Conservation (phyloP, 2,888 invertebrate genomes). For the Ennomos quercinarius region DNA sequence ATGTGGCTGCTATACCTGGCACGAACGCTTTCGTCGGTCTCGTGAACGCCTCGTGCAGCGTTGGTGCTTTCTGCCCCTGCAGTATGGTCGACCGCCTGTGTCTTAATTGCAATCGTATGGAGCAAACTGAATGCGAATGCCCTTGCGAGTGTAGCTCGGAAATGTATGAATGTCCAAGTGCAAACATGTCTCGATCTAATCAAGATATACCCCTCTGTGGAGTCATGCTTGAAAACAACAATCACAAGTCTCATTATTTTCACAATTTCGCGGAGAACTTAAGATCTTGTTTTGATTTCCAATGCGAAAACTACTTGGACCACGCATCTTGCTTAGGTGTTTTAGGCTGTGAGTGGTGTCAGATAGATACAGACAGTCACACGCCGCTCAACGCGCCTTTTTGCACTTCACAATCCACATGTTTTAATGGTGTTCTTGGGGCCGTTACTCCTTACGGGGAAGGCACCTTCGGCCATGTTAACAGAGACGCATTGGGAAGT, state of each 20-base stretch:
- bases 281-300: constrained; percentile 88
- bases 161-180: constrained; percentile 68
- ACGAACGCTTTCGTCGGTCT: constrained; percentile 96
- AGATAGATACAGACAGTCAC: constrained; percentile 90
- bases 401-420: constrained; percentile 92
- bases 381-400: constrained; percentile 89
- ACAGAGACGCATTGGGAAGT: constrained; percentile 77
- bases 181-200: constrained; percentile 61
- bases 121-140: constrained; percentile 97
- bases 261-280: constrained; percentile 82
- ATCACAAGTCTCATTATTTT: constrained; percentile 79
- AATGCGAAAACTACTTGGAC: constrained; percentile 88
- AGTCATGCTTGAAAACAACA: constrained; percentile 77
- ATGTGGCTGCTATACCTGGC: constrained; percentile 91
- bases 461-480: constrained; percentile 83
- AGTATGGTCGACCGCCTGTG: constrained; percentile 95
- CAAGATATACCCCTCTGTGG: constrained; percentile 75
- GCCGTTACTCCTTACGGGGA: constrained; percentile 94
- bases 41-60: constrained; percentile 94
- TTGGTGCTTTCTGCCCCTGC: constrained; percentile 95
- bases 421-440: constrained; percentile 95
- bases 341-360: constrained; percentile 97
- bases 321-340: constrained; percentile 90
- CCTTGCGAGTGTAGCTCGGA: constrained; percentile 94
- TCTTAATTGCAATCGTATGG: constrained; percentile 97